Evolutionary conservation across 1,140 invertebrate species (phyloP), one percentile per base, ranked within the genome.

Genomic region (Aphelenchoides fujianensis): DNA sequence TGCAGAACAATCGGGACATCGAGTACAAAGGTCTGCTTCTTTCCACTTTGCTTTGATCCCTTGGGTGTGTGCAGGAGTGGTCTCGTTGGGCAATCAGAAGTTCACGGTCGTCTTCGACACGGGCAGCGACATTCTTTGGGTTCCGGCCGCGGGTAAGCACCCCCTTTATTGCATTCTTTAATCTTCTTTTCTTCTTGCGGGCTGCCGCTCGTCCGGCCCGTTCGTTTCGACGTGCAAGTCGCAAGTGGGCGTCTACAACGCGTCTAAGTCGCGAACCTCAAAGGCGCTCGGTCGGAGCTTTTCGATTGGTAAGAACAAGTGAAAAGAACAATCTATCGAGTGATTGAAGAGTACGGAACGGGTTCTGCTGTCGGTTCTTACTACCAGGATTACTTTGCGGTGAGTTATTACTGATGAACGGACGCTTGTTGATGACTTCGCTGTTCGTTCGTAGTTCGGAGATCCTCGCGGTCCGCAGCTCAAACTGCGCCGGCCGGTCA

Each of bases 281-380:
- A 16, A 28, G 2, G 36, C 28, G 16, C 28, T 34, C 1, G 59
- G 59, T 1, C 41, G 2, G 1, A 1, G 2, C 59, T 1, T 61
- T 61, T 61, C 1, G 59, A 2, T 2, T 61, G n/a, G 41, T 48
- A 48, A 48, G 12, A 48, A 48, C n/a, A n/a, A 23, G 12, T 48
- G 12, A 48, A 12, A 16, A 16, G 12, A 48, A 48, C 23, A 16
- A 16, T 12, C 23, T 48, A 16, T 48, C 41, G 23, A 16, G 12
- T 59, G 55, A 30, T 59, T 59, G 5, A 5, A 59, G 16, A 32
- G 3, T 66, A 66, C n/a, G 63, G 63, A n/a, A 66, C 63, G 1
- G 63, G 63, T 36, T 64, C 63, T 36, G 63, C 63, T 19, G 2
- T 1, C 31, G 63, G 63, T 2, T 3, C 3, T 3, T 66, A 66